Percentiles rank a stretch among this genome's conserved stretches.
Evolutionary conservation across 1,140 invertebrate species (phyloP).

Genomic region (Listronotus bonariensis): DNA sequence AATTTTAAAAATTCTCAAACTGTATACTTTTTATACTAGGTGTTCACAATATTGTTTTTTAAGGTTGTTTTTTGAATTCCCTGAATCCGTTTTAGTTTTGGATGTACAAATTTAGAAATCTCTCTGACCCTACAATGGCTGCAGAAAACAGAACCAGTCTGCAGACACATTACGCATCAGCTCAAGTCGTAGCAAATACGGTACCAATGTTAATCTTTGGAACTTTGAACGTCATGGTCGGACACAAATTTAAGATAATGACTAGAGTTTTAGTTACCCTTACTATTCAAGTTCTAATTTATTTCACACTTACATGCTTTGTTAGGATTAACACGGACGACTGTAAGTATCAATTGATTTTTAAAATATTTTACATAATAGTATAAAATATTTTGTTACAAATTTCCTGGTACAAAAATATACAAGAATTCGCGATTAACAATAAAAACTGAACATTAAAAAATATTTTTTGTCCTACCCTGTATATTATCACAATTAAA

Average conservation of each 20-base stretch:
- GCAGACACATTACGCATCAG: conserved; percentile 1
- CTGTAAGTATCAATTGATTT: conserved; percentile 62
- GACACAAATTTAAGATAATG: background rate
- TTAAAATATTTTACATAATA: too few relatives aligned
- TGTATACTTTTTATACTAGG: too few relatives aligned
- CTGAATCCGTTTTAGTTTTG: conserved; percentile 21
- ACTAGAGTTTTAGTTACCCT: background rate
- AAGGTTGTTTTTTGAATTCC: too few relatives aligned
- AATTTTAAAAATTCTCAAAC: too few relatives aligned
- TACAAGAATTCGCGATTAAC: too few relatives aligned
- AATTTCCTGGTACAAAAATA: too few relatives aligned
- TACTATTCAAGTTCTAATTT: background rate
- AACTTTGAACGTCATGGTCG: background rate
- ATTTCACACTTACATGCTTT: conserved; percentile 61
- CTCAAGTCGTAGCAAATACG: background rate
- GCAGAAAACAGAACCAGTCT: conserved; percentile 3
- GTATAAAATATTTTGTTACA: too few relatives aligned
- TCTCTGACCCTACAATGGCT: background rate
- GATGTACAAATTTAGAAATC: conserved; percentile 15
- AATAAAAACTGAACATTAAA: too few relatives aligned
- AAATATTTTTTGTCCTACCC: too few relatives aligned
- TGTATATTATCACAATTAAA: too few relatives aligned
- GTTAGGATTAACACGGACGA: conserved; percentile 80
- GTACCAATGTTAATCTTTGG: background rate
- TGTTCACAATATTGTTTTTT: too few relatives aligned